Percentiles rank a stretch among this genome's conserved stretches.
These are phyloP conservation scores for Hydrochoerus hydrochaeris DNA, from an alignment of 2,113 vertebrate species.

Conservation along the genomic window DNA sequence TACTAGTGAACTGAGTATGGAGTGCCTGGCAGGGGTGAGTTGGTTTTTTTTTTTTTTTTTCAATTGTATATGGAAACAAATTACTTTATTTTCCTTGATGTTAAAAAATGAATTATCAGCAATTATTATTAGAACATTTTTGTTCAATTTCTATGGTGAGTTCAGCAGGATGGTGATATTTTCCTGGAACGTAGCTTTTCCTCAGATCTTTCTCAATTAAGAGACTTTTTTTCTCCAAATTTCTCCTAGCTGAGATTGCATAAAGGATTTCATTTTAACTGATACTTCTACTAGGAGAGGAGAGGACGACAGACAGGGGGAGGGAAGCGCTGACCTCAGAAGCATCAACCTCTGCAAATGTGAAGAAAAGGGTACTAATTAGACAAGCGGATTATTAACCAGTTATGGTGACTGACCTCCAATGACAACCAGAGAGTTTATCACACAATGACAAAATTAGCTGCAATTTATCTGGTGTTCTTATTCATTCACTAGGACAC, in stretches of 20 bases:
- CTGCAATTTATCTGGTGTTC: not conserved
- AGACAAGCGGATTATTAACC: not conserved
- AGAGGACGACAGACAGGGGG: not conserved
- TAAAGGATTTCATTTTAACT: not conserved
- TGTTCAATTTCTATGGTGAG: not conserved
- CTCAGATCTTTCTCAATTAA: conserved; percentile 1
- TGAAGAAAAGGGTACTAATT: not conserved
- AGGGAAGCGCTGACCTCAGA: not conserved
- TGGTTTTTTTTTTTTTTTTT: not conserved
- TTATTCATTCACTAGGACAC: not conserved
- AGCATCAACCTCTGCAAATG: not conserved
- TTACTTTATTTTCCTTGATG: not conserved
- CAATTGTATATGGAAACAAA: not conserved
- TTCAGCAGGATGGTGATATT: not conserved
- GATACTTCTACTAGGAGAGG: not conserved
- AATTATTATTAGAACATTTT: not conserved
- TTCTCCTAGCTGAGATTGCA: not conserved
- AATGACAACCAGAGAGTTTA: not conserved
- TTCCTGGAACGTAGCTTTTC: not conserved
- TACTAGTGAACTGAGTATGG: not conserved
- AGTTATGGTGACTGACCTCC: not conserved
- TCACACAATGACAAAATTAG: not conserved
- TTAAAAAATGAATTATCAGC: not conserved
- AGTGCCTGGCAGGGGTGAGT: fast-evolving
- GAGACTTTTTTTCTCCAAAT: not conserved